A percentile compares a stretch with the other conserved stretches of the same genome.
Conservation (phyloP, 1,140 invertebrate species). For the Bathynomus jamesi region DNA sequence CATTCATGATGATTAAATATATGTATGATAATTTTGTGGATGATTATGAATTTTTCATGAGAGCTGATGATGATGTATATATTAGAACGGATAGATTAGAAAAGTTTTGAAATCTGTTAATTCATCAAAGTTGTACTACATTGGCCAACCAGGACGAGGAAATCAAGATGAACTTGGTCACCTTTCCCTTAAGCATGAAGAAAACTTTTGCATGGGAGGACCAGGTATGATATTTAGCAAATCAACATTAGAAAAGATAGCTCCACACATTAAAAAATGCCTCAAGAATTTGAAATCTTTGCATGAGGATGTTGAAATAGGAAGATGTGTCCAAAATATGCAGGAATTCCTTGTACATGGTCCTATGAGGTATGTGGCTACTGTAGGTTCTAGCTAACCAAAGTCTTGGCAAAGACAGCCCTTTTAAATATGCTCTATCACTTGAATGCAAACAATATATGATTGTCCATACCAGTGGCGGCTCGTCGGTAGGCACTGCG, state of each 20-base stretch:
- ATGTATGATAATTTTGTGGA: slow-evolving; percentile 92
- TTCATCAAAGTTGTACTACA: slow-evolving; percentile 74
- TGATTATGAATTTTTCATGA: slow-evolving; percentile 92
- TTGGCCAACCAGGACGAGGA: slow-evolving; percentile 46
- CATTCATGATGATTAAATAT: slow-evolving; percentile 95
- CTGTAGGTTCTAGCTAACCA: no score
- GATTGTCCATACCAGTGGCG: no score
- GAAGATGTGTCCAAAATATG: slow-evolving; percentile 90
- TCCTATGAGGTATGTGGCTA: slow-evolving; percentile 96
- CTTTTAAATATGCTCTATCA: no score
- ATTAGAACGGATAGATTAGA: slow-evolving; percentile 80
- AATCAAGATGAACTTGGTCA: slow-evolving; percentile 88
- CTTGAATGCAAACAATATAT: no score
- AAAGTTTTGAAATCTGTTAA: slow-evolving; percentile 77
- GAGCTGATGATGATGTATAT: slow-evolving; percentile 97
- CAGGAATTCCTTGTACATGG: slow-evolving; percentile 94
- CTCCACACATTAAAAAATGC: slow-evolving; percentile 78
- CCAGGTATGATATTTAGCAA: slow-evolving; percentile 87
- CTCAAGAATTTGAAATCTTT: slow-evolving; percentile 88
- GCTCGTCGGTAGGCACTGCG: no score
- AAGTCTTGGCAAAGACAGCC: no score
- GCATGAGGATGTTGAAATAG: slow-evolving; percentile 97
- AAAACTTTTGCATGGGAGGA: slow-evolving; percentile 99
- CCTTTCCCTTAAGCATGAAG: slow-evolving; percentile 79
- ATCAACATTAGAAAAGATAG: slow-evolving; percentile 65